Evolutionary conservation across 2,888 invertebrate genomes (phyloP), one percentile per base, ranked within the genome.

Genomic region (Lottia gigantea): DNA sequence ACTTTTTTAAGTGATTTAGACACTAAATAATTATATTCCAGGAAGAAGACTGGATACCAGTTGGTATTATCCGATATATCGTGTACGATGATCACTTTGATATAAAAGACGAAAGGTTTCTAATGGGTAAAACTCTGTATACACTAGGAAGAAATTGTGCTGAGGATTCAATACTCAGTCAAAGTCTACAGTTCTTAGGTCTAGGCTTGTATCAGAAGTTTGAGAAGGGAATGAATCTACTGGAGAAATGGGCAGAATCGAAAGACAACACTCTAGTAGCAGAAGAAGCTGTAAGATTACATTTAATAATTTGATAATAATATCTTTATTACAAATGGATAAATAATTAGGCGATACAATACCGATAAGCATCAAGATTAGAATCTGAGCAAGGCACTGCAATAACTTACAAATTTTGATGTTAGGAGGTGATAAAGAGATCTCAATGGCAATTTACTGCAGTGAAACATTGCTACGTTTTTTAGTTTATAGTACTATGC

Each of bases 51-150:
- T 94, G 93, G 89, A 91, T 96, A 12, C 91, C 96, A 78, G 92
- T 97, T 0, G 91, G 91, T 71, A 97, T 91, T 86, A 84, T 98
- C 55, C 91, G 94, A 81, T 95, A 96, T 86, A 92, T 93, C 0
- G 95, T 91, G 86, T 93, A 93, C 89, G 97, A 97, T 90, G 94
- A 95, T 84, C 96, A 97, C 88, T 95, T 96, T 90, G 96, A 96
- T 89, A 90, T 97, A 25, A 91, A 89, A 72, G 93, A 95, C 78
- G 91, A 93, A 8, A 87, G 91, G 40, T 91, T 92, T 83, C 89
- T 95, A 61, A 91, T 94, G 66, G 97, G 97, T 0, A 97, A 97
- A 90, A 94, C 95, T 2, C 89, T 97, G 66, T 80, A 79, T 40
- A 73, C 82, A 67, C 71, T 89, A 12, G 85, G 87, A 1, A 74